Percentiles rank a stretch among this genome's conserved stretches.
These are phyloP conservation scores for Aptenodytes patagonicus DNA, from an alignment of 2,113 vertebrate species.

Conservation along the genomic window DNA sequence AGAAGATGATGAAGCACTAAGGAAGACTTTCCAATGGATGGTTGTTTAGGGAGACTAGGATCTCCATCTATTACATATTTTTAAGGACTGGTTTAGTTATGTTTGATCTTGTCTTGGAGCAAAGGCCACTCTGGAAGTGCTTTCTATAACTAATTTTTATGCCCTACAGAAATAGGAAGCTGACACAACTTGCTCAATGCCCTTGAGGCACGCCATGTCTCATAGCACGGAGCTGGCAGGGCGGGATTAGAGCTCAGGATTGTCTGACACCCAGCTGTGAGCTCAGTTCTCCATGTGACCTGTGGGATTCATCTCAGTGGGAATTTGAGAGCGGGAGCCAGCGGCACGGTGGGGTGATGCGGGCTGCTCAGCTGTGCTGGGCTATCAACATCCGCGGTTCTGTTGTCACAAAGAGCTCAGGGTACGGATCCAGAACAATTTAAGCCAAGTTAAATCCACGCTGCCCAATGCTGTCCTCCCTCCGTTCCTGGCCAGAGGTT, in stretches of 20 bases:
- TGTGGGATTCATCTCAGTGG: background rate
- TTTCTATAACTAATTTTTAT: background rate
- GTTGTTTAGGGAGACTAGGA: background rate
- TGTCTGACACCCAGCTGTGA: conserved; percentile 36
- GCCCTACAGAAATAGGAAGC: background rate
- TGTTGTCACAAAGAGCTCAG: background rate
- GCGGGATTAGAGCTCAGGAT: background rate
- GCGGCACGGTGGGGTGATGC: background rate
- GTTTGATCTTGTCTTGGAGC: background rate
- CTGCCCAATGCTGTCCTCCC: background rate
- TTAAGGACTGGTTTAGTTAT: background rate
- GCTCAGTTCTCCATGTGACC: background rate
- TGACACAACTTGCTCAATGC: background rate
- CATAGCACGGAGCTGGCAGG: background rate
- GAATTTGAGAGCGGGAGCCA: background rate
- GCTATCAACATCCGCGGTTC: background rate
- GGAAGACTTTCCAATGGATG: background rate
- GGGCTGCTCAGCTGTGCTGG: conserved; percentile 5
- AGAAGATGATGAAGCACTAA: background rate
- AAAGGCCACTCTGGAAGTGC: background rate
- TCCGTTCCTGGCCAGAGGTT: background rate
- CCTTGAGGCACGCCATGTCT: background rate
- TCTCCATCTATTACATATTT: background rate
- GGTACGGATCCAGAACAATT: background rate
- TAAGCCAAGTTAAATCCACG: background rate